Conservation (phyloP, 2,113 vertebrate genomes). For the Eubucco bourcierii region DNA sequence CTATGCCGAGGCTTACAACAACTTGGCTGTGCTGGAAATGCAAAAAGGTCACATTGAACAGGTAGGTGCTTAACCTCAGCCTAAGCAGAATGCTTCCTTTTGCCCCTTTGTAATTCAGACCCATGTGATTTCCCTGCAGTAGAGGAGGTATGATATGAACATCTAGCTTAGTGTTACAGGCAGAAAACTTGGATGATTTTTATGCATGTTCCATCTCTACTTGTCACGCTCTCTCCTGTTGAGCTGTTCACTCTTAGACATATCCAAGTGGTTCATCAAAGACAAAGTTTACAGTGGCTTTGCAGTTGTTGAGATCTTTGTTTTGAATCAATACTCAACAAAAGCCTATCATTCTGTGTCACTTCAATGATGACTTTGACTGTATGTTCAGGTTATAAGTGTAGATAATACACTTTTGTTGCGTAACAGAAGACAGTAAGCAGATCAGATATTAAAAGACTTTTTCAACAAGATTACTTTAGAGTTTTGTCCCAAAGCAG, state of each 20-base stretch:
- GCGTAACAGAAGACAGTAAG: background rate
- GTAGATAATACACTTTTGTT: background rate
- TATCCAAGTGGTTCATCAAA: background rate
- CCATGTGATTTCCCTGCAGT: background rate
- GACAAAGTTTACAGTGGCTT: background rate
- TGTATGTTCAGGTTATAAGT: background rate
- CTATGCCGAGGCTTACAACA: slow-evolving; percentile 94
- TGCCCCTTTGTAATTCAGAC: background rate
- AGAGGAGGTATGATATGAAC: background rate
- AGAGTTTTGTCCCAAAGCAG: background rate
- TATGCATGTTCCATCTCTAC: background rate
- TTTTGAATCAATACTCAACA: background rate
- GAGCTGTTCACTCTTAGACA: background rate
- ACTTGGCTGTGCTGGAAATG: slow-evolving; percentile 93
- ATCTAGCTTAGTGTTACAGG: background rate
- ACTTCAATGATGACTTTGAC: background rate
- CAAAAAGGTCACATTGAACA: slow-evolving; percentile 89
- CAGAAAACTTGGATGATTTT: background rate
- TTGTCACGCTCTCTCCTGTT: background rate
- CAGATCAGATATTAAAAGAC: background rate
- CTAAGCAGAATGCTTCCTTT: background rate
- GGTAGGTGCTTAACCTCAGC: slow-evolving; percentile 73
- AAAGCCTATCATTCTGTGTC: background rate
- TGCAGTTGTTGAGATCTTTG: background rate
- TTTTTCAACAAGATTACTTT: background rate